Percentiles rank a stretch among this genome's conserved stretches.
phyloP scores from a whole-genome alignment of 2,888 invertebrate species.

The Cataglyphis altisquamis region DNA sequence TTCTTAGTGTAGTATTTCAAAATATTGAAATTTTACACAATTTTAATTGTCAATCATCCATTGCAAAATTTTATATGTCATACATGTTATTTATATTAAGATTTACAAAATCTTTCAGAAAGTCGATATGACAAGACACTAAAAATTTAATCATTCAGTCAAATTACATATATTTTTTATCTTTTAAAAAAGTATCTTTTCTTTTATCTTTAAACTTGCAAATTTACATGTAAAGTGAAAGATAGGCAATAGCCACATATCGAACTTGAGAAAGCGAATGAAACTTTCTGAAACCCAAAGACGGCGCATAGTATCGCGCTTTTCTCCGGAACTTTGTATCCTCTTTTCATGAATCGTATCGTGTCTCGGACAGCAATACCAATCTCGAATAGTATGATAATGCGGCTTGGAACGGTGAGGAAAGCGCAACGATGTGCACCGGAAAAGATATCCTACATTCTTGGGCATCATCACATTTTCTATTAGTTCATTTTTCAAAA shows the following conservation, averaged over 20 bases:
- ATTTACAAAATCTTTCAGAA: neutral
- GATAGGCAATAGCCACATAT: neutral
- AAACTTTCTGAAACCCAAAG: slow-evolving; percentile 25
- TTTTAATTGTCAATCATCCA: neutral
- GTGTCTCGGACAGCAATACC: slow-evolving; percentile 15
- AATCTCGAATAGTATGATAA: slow-evolving; percentile 26
- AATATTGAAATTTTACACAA: neutral
- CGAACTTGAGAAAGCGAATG: slow-evolving; percentile 25
- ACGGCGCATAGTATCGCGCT: slow-evolving; percentile 7
- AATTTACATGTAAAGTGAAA: slow-evolving; percentile 28
- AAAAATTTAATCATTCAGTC: neutral
- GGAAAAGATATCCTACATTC: neutral
- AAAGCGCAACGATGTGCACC: neutral
- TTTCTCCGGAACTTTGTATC: slow-evolving; percentile 33
- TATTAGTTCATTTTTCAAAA: neutral
- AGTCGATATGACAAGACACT: neutral
- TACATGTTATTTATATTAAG: neutral
- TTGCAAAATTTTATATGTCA: neutral
- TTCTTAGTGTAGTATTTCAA: neutral
- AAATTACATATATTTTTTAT: neutral
- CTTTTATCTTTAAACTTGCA: slow-evolving; percentile 29
- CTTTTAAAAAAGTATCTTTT: neutral
- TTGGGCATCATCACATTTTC: neutral
- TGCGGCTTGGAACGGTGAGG: neutral
- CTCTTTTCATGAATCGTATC: slow-evolving; percentile 17